Evolutionary conservation across 2,113 vertebrate genomes (phyloP), one percentile per base, ranked within the genome.

Genomic region (Propithecus coquereli): DNA sequence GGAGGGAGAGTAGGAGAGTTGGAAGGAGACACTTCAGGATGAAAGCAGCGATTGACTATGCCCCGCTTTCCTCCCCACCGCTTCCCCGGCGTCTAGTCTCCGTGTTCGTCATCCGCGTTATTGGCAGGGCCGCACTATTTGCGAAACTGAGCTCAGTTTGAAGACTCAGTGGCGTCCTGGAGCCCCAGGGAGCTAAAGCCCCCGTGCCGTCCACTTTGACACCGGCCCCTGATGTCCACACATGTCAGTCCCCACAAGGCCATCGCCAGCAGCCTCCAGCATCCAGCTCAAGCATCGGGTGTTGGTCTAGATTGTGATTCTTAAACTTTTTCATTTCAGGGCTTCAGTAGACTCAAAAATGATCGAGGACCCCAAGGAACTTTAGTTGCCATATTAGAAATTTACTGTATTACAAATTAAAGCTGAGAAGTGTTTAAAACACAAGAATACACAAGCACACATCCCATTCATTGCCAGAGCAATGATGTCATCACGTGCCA

Each of bases 211-310:
- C 47, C 2, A 10, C 17, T 40, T 32, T 37, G 25, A 8, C 52
- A 12, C 2, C 0, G 0, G 37, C 25, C 4, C 14, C 1, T 27
- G 22, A 18, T 4, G 61, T 40, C 37, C 47, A 59, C 13, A 20
- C 45, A 22, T 27, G 10, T 4, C 0, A 4, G 27, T 34, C 7
- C 4, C 43, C 43, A 1, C 32, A 32, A 2, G 57, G 4, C 17
- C 32, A 4, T 54, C 45, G 0, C 17, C 4, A 8, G 79, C 57
- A n/a, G 30, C 22, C 34, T 3, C 25, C 20, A 9, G 12, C 6
- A 3, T 30, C 18, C 16, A 59, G 27, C 0, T 52, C 22, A 16
- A 25, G 32, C 4, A 34, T 32, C 1, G 7, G 32, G 7, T 20
- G 50, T 68, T 61, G 34, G 57, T 37, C 23, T 17, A 45, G n/a